These are phyloP conservation scores for Hipposideros armiger DNA, from an alignment of 2,113 vertebrate species.

Conservation along the genomic window DNA sequence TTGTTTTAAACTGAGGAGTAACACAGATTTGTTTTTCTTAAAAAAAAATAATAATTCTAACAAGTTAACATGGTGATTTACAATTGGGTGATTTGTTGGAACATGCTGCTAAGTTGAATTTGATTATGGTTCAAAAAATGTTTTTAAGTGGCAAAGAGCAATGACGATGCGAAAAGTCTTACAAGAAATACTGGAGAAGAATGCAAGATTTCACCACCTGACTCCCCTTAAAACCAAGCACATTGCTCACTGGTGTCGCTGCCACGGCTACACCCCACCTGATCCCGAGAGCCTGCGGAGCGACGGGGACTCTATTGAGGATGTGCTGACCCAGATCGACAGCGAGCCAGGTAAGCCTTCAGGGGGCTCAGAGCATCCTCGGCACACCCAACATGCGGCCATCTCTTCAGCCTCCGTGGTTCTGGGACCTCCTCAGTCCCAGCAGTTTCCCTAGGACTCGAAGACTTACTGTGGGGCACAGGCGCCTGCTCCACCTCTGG, in stretches of 20 bases:
- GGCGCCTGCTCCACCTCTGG: neutral
- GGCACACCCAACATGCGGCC: rapidly evolving
- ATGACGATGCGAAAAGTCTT: slow-evolving; percentile 94
- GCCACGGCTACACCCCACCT: slow-evolving; percentile 95
- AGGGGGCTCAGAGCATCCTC: neutral
- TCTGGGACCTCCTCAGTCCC: neutral
- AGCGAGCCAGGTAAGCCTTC: slow-evolving; percentile 92
- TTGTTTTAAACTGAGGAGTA: neutral
- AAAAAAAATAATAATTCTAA: neutral
- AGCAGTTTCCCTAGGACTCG: neutral
- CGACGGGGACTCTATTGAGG: slow-evolving; percentile 95
- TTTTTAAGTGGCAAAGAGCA: slow-evolving; percentile 95
- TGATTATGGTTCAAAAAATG: slow-evolving; percentile 9
- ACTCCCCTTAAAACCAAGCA: slow-evolving; percentile 94
- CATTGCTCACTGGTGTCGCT: slow-evolving; percentile 96
- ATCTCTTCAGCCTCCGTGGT: neutral
- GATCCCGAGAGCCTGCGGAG: slow-evolving; percentile 92
- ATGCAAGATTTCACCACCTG: slow-evolving; percentile 92
- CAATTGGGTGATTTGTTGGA: neutral
- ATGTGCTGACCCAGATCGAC: slow-evolving; percentile 97
- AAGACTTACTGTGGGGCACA: neutral
- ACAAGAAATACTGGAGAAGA: slow-evolving; percentile 94
- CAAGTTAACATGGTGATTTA: neutral
- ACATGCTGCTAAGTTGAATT: neutral
- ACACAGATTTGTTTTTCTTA: neutral